Conservation (phyloP, 2,113 vertebrate species). For the Eidolon helvum region DNA sequence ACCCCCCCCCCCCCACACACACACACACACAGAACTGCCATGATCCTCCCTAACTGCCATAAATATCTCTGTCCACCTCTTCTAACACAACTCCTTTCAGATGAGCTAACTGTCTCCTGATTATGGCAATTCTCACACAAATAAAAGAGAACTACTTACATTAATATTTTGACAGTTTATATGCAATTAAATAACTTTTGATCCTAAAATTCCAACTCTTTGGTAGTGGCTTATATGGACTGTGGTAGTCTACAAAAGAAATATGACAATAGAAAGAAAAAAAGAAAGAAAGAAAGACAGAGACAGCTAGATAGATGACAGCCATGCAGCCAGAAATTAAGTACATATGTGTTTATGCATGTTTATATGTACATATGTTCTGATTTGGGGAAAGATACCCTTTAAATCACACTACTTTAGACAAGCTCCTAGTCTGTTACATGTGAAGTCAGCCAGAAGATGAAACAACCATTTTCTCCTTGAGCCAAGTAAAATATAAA, state of each 20-base stretch:
- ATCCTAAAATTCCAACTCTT: not conserved
- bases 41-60: not conserved
- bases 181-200: not conserved
- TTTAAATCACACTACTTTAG: not conserved
- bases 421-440: not conserved
- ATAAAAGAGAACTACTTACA: not conserved
- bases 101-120: not conserved
- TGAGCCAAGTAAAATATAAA: constrained; percentile 29
- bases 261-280: not conserved
- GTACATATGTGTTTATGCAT: not conserved
- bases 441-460: not conserved
- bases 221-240: not conserved
- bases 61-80: not conserved
- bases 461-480: not conserved
- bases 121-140: not conserved
- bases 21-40: not conserved
- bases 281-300: not conserved
- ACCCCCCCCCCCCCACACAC: not conserved
- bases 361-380: not conserved
- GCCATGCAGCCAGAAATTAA: not conserved
- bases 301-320: not conserved
- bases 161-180: not conserved
- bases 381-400: not conserved
- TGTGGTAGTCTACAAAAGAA: not conserved
- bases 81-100: not conserved